A percentile compares a stretch with the other conserved stretches of the same genome.
phyloP scores from a whole-genome alignment of 2,113 vertebrate species.

The Prunella fulvescens region DNA sequence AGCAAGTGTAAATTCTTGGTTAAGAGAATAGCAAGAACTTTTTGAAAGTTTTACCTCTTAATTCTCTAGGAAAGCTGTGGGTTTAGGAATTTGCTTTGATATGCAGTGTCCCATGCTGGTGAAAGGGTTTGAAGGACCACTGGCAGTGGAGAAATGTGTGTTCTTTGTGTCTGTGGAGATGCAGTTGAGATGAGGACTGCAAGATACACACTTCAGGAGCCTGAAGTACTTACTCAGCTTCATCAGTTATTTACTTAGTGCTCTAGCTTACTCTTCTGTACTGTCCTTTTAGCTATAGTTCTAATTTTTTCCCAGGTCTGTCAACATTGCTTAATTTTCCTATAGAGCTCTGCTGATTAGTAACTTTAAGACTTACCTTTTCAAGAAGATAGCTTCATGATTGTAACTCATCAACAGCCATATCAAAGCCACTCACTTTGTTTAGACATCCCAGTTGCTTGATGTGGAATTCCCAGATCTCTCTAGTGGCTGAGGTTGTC shows the following conservation, averaged over 20 bases:
- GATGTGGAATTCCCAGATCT: neutral
- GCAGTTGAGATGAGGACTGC: neutral
- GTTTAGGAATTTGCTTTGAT: neutral
- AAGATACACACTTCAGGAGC: neutral
- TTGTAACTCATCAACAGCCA: neutral
- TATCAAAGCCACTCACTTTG: neutral
- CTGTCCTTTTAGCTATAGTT: neutral
- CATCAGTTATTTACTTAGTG: neutral
- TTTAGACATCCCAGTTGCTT: neutral
- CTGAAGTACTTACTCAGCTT: neutral
- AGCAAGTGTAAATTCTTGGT: fast-evolving
- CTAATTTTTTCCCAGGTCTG: neutral
- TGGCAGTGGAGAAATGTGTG: neutral
- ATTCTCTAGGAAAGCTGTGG: neutral
- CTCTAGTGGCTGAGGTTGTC: neutral
- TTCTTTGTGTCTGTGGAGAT: neutral
- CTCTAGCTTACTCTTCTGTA: neutral
- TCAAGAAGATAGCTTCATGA: neutral
- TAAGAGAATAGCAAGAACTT: neutral
- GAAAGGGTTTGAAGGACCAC: neutral
- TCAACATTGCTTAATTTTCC: neutral
- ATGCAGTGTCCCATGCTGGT: neutral
- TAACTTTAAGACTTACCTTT: neutral
- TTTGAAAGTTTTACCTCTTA: neutral
- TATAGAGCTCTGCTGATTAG: neutral